These are phyloP conservation scores for Neoniphon sammara DNA, from an alignment of 2,797 vertebrate genomes.

Conservation along the genomic window DNA sequence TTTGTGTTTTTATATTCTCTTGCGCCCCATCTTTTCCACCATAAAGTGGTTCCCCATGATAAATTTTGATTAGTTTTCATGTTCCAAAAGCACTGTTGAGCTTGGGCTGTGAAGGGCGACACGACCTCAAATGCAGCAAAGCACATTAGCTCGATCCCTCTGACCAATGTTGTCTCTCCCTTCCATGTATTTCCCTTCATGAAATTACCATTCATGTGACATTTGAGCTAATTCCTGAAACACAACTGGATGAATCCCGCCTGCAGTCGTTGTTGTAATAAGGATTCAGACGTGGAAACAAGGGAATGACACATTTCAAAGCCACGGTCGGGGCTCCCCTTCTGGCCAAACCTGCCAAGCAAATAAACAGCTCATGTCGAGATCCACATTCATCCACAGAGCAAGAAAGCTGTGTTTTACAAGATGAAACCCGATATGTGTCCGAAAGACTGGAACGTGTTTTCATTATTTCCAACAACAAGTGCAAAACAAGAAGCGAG, in stretches of 20 bases:
- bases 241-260: constrained; percentile 57
- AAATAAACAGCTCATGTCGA: constrained; percentile 3
- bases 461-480: constrained; percentile 17
- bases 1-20: constrained; percentile 36
- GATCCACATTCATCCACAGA: constrained; percentile 9
- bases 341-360: constrained; percentile 10
- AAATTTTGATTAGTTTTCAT: constrained; percentile 47
- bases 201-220: constrained; percentile 70
- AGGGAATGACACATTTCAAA: constrained; percentile 32
- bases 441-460: constrained; percentile 22
- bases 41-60: constrained; percentile 51
- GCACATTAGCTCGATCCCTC: constrained; percentile 52
- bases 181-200: constrained; percentile 46
- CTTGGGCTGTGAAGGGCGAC: constrained; percentile 44
- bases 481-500: constrained; percentile 11
- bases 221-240: constrained; percentile 72
- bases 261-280: constrained; percentile 59
- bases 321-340: constrained; percentile 37
- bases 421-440: constrained; percentile 27
- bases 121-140: constrained; percentile 55
- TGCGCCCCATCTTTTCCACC: constrained; percentile 21
- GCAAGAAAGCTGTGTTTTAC: constrained; percentile 12
- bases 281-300: constrained; percentile 53
- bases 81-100: constrained; percentile 40
- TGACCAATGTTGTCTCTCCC: constrained; percentile 49